Percentiles rank a stretch among this genome's conserved stretches.
These are phyloP conservation scores for Yasuhikotakia modesta DNA, from an alignment of 2,797 vertebrate species.

Conservation along the genomic window DNA sequence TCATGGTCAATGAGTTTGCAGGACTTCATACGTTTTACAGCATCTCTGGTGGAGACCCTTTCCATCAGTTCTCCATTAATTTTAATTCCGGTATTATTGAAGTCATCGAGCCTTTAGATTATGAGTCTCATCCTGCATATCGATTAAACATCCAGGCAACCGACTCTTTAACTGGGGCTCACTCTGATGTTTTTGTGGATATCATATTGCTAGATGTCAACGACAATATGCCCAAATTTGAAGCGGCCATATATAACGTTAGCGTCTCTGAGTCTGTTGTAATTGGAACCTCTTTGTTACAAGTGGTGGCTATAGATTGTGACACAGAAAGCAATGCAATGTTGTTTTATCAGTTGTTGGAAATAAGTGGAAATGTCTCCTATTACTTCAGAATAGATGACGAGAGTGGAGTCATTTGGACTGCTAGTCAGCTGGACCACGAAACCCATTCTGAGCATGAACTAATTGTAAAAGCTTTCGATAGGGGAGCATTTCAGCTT, in stretches of 20 bases:
- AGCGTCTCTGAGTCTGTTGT: conserved; percentile 81
- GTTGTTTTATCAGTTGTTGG: conserved; percentile 79
- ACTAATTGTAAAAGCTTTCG: conserved; percentile 77
- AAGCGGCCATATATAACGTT: conserved; percentile 67
- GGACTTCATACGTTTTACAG: conserved; percentile 83
- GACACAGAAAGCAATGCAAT: conserved; percentile 80
- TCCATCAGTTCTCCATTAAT: conserved; percentile 81
- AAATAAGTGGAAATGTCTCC: conserved; percentile 68
- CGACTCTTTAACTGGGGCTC: conserved; percentile 79
- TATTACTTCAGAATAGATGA: conserved; percentile 80
- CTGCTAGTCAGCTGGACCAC: conserved; percentile 75
- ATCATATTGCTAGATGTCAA: conserved; percentile 85
- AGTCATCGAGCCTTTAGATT: conserved; percentile 79
- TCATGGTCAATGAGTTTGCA: conserved; percentile 81
- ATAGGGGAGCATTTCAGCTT: conserved; percentile 77
- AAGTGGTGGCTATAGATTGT: conserved; percentile 74
- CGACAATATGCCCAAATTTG: conserved; percentile 81
- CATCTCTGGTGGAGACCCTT: conserved; percentile 82
- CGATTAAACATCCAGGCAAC: conserved; percentile 81
- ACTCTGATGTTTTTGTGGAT: conserved; percentile 83
- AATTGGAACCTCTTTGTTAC: conserved; percentile 76
- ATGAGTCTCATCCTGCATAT: conserved; percentile 84
- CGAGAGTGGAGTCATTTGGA: conserved; percentile 77
- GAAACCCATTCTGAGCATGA: conserved; percentile 74
- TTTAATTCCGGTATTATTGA: conserved; percentile 84